Base-by-base conservation (phyloP, 1,140 invertebrate genomes). In the Lordiphosa clarofinis region DNA sequence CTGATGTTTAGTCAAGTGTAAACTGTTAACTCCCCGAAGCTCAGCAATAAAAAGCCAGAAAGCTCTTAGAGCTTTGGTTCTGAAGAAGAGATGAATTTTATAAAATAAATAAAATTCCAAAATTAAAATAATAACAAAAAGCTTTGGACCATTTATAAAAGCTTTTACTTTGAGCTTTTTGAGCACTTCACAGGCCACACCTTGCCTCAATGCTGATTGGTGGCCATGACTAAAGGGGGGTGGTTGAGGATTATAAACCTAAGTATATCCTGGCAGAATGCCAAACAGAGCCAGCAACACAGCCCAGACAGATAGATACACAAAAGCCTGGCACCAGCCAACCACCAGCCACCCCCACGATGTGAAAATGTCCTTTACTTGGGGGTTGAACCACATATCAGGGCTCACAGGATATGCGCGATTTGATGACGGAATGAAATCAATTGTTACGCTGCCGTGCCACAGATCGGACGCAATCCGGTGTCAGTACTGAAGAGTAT, bases 351-450 rank as follows among this genome's bases (percentile, higher is more conserved):
- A 76, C 76, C 54, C 62, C 24, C 62, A 59, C 43, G 55, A 31
- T 38, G 28, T 19, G 40, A 28, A 39, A 37, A 3, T 15, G 8
- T n/a, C 35, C 42, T 21, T 43, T 33, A 10, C 28, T 42, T 63
- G 55, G 42, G 68, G 70, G 68, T 73, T 59, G 69, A 39, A 48
- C 37, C 62, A 54, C 62, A 67, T 40, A 61, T 68, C 63, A 64
- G 33, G 38, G 61, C 55, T 54, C 59, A 75, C 86, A 87, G 86
- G 86, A 88, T 88, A 88, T 88, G 86, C 82, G 86, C 81, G 86
- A 88, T 88, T 88, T 88, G 86, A 70, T 81, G 86, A 88, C 86
- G 87, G 86, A 88, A 88, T 88, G 87, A 87, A 88, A 88, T 88
- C 86, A 88, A 88, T 88, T 88, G 87, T 88, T 88, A 88, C 86